phyloP scores from a whole-genome alignment of 2,888 invertebrate species.

The Phortica magna region DNA sequence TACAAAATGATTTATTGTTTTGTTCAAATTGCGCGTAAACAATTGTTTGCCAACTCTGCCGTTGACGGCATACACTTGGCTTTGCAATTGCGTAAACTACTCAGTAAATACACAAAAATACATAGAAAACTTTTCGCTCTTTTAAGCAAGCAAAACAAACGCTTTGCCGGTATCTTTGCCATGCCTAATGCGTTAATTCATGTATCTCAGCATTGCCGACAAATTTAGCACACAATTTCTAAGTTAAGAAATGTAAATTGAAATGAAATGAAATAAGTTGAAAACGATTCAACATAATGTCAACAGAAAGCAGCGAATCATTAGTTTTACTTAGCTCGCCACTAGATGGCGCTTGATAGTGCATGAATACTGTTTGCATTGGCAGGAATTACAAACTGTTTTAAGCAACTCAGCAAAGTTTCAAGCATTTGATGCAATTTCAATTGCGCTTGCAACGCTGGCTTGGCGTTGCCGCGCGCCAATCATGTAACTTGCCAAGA shows the following conservation, averaged over 20 bases:
- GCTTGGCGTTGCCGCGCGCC: no score
- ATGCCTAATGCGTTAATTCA: no score
- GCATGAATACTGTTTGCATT: background rate
- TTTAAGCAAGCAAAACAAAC: no score
- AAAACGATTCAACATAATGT: background rate
- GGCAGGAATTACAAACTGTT: slow-evolving; percentile 6
- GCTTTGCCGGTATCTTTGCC: no score
- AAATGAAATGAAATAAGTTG: background rate
- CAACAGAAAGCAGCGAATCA: background rate
- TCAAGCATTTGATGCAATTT: background rate
- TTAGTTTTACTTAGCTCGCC: background rate
- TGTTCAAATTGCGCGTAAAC: slow-evolving; percentile 73
- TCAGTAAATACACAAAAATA: no score
- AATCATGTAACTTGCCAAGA: background rate
- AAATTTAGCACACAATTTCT: no score
- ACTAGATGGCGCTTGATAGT: slow-evolving; percentile 13
- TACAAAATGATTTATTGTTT: slow-evolving; percentile 66
- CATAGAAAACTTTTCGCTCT: no score
- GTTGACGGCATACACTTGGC: no score
- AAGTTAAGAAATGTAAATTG: background rate
- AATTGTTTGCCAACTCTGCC: slow-evolving; percentile 48
- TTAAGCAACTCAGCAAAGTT: background rate
- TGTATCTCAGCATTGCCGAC: no score
- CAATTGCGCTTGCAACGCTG: background rate
- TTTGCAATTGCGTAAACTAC: no score